Conservation (phyloP, 2,888 invertebrate genomes). For the Microctonus brassicae region DNA sequence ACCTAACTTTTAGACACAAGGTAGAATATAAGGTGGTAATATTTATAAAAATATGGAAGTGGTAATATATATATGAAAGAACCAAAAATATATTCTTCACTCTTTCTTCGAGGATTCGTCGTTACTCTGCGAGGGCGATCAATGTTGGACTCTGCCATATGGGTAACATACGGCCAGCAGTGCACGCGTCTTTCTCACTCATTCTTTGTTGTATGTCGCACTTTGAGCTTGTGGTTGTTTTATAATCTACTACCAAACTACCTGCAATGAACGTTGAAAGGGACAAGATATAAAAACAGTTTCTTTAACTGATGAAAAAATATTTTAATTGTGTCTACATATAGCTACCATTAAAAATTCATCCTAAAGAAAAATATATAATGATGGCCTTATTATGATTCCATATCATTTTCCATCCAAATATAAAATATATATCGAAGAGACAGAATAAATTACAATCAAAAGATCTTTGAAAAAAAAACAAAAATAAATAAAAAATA, state of each 20-base stretch:
- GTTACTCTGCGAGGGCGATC: conserved; percentile 48
- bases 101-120: background rate
- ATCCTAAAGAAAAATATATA: too few species aligned
- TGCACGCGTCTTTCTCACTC: conserved; percentile 36
- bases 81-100: background rate
- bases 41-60: background rate
- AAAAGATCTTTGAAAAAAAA: too few species aligned
- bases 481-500: too few species aligned
- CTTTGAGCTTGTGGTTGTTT: conserved; percentile 41
- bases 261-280: conserved; percentile 58
- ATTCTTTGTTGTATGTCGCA: conserved; percentile 29
- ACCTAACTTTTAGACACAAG: too few species aligned
- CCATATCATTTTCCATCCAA: too few species aligned
- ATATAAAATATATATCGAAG: too few species aligned
- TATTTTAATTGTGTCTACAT: too few species aligned
- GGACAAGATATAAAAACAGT: conserved; percentile 31
- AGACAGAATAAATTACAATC: too few species aligned
- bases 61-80: background rate
- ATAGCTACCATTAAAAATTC: too few species aligned
- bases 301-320: too few species aligned
- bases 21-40: background rate
- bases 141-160: conserved; percentile 59
- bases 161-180: conserved; percentile 69
- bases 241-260: conserved; percentile 67
- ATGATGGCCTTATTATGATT: too few species aligned